Base-by-base conservation (phyloP, 2,113 vertebrate species). In the Lagopus muta region DNA sequence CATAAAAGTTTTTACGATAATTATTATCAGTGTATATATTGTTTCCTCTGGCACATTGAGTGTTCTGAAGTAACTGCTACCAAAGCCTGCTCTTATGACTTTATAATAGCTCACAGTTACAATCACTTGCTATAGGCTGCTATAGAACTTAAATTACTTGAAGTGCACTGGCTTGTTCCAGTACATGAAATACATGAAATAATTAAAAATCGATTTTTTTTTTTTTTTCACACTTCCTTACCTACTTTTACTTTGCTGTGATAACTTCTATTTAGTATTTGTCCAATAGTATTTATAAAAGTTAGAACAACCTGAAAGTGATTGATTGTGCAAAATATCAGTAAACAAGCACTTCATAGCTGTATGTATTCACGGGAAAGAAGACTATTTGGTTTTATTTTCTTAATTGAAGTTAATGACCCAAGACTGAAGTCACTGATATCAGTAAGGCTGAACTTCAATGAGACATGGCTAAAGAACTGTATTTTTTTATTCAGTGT, bases 61-160 rank as follows among this genome's bases (percentile, higher is more conserved):
- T 94, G 30, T 42, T 89, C 95, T 47, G 80, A 32, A 82, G 24
- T 75, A 82, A 65, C 22, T 88, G 43, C 34, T 70, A 54, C 42
- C n/a, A 47, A 27, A 34, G 52, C 42, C n/a, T 82, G 21, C 58
- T 89, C 47, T 76, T 65, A 21, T 13, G 13, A 27, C 38, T 75
- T 66, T 47, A 55, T 77, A 89, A 79, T 36, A 43, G 17, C 25
- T 95, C 73, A 74, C 58, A 80, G 24, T 58, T 79, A 55, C 69
- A 28, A 52, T 43, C 42, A 7, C 42, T 43, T 43, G 42, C 42
- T 43, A 16, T 16, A 48, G 82, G 47, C 8, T 82, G 66, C 19
- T 86, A 21, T 54, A 86, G 22, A 91, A 85, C 45, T 94, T 87
- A 47, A 77, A 96, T 88, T 40, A 40, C 17, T 73, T 93, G 32